These are phyloP conservation scores for Branchinecta lindahli DNA, from an alignment of 1,140 invertebrate species.

Conservation along the genomic window DNA sequence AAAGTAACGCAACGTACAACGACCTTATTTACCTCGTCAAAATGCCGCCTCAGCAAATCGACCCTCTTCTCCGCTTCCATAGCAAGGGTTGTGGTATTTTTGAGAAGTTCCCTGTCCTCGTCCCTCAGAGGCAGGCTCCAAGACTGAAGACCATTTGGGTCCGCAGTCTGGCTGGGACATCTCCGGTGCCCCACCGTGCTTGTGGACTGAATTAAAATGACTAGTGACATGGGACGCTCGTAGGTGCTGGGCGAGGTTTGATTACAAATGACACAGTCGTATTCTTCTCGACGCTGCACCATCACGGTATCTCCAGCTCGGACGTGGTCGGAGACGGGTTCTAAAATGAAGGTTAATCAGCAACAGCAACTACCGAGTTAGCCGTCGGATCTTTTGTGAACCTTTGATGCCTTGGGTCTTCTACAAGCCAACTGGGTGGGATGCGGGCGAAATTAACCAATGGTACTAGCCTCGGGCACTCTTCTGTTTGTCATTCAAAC, in stretches of 20 bases:
- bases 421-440: too few species aligned
- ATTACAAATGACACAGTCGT: constrained; percentile 91
- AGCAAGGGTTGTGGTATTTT: constrained; percentile 5
- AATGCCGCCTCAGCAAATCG: constrained; percentile 51
- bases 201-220: constrained; percentile 64
- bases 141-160: neutral
- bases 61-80: constrained; percentile 46
- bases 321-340: neutral
- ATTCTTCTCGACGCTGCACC: constrained; percentile 37
- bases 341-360: neutral
- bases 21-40: constrained; percentile 45
- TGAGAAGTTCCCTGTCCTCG: constrained; percentile 15
- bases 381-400: too few species aligned
- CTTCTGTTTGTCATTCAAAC: too few species aligned
- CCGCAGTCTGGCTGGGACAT: constrained; percentile 18
- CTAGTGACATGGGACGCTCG: constrained; percentile 73
- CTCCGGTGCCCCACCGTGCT: constrained; percentile 59
- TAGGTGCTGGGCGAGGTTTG: constrained; percentile 68
- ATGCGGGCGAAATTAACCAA: too few species aligned
- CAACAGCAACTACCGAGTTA: too few species aligned
- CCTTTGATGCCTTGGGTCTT: too few species aligned
- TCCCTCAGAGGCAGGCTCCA: constrained; percentile 10
- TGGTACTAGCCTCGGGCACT: too few species aligned
- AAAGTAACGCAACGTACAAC: too few species aligned
- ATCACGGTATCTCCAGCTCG: neutral